These are phyloP conservation scores for Pyralis farinalis DNA, from an alignment of 2,888 invertebrate genomes.

Conservation along the genomic window DNA sequence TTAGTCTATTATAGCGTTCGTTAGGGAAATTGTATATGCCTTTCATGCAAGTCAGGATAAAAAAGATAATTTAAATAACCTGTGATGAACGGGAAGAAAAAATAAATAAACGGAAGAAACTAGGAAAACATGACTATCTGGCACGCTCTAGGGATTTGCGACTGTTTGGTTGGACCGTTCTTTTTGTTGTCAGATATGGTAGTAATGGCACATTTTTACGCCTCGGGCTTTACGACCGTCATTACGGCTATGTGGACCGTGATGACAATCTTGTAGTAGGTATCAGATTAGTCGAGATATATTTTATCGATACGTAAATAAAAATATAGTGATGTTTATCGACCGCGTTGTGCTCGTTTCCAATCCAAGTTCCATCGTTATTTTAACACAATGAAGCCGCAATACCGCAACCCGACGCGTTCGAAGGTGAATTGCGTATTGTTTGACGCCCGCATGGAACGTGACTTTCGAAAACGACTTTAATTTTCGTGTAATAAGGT, in stretches of 20 bases:
- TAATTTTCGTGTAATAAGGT: conserved; percentile 68
- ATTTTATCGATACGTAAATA: conserved; percentile 37
- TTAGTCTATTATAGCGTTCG: too few species aligned
- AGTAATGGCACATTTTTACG: background rate
- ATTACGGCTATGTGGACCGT: conserved; percentile 5
- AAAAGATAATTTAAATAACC: too few species aligned
- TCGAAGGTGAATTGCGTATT: conserved; percentile 81
- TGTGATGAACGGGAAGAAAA: too few species aligned
- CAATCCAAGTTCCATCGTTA: conserved; percentile 70
- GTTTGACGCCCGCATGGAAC: conserved; percentile 72
- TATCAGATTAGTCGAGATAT: conserved; percentile 27
- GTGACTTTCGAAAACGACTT: conserved; percentile 72
- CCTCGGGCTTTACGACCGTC: background rate
- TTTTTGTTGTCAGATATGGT: background rate
- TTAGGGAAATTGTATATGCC: too few species aligned
- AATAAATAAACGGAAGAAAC: too few species aligned
- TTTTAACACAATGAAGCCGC: conserved; percentile 79
- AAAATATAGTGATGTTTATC: conserved; percentile 57
- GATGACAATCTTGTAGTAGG: conserved; percentile 9
- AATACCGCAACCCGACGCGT: conserved; percentile 78
- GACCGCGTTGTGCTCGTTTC: conserved; percentile 58
- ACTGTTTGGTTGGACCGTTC: too few species aligned
- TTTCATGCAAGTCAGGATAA: too few species aligned
- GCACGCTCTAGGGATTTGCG: too few species aligned
- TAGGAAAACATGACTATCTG: too few species aligned